Conservation (phyloP, 2,113 vertebrate genomes). For the Azemiops feae region DNA sequence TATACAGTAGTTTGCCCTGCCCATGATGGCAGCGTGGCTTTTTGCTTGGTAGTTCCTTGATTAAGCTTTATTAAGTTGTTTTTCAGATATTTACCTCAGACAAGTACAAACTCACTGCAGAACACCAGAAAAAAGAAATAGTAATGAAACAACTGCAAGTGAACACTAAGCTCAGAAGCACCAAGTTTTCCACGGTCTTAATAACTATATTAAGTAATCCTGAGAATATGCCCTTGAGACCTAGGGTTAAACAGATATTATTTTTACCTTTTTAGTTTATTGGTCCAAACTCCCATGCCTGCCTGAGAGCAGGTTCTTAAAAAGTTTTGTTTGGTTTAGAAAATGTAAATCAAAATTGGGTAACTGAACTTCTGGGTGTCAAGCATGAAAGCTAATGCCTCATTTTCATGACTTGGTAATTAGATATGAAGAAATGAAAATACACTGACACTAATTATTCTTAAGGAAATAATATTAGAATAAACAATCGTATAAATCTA, state of each 20-base stretch:
- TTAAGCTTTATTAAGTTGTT: not conserved
- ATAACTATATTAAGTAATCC: not conserved
- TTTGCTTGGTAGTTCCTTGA: not conserved
- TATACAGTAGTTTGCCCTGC: not conserved
- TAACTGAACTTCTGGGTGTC: not conserved
- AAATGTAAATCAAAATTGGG: not conserved
- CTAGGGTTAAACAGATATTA: not conserved
- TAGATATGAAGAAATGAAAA: not conserved
- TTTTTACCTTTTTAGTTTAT: not conserved
- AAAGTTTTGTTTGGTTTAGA: not conserved
- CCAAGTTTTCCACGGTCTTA: not conserved
- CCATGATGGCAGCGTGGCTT: not conserved
- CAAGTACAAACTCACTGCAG: not conserved
- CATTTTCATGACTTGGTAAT: not conserved
- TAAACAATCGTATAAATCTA: not conserved
- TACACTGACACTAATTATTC: not conserved
- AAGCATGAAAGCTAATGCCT: not conserved
- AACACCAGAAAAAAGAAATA: not conserved
- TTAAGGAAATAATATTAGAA: not conserved
- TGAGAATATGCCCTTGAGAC: not conserved
- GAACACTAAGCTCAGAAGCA: not conserved
- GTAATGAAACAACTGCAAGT: not conserved
- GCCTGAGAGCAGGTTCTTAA: not conserved
- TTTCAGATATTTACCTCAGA: not conserved
- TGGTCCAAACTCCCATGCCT: not conserved